These are phyloP conservation scores for Chauna torquata DNA, from an alignment of 2,113 vertebrate genomes.

Conservation along the genomic window DNA sequence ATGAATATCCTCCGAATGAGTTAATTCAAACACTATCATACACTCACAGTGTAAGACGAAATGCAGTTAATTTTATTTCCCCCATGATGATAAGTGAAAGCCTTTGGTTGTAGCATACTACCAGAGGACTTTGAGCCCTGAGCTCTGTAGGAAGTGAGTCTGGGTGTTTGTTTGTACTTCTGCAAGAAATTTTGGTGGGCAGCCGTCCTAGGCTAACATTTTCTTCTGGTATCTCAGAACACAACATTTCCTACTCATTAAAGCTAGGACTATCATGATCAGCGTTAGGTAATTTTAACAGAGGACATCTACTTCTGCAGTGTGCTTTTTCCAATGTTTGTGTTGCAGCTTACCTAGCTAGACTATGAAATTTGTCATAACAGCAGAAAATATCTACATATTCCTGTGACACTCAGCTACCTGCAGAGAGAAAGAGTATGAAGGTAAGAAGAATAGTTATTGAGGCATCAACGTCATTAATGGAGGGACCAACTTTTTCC, in stretches of 20 bases:
- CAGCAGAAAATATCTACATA: neutral
- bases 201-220: neutral
- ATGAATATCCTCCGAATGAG: neutral
- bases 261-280: neutral
- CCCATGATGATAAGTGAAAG: neutral
- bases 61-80: neutral
- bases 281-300: neutral
- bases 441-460: neutral
- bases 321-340: neutral
- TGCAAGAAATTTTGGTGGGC: neutral
- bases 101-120: neutral
- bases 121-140: neutral
- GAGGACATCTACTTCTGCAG: neutral
- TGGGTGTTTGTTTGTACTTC: neutral
- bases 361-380: neutral
- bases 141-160: neutral
- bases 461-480: neutral
- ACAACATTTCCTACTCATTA: neutral
- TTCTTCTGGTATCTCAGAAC: neutral
- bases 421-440: accelerated
- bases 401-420: neutral
- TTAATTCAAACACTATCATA: neutral
- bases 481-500: neutral
- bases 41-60: neutral
- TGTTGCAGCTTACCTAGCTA: neutral